Percentiles rank a stretch among this genome's conserved stretches.
These are phyloP conservation scores for Hipposideros armiger DNA, from an alignment of 2,113 vertebrate species.

Conservation along the genomic window DNA sequence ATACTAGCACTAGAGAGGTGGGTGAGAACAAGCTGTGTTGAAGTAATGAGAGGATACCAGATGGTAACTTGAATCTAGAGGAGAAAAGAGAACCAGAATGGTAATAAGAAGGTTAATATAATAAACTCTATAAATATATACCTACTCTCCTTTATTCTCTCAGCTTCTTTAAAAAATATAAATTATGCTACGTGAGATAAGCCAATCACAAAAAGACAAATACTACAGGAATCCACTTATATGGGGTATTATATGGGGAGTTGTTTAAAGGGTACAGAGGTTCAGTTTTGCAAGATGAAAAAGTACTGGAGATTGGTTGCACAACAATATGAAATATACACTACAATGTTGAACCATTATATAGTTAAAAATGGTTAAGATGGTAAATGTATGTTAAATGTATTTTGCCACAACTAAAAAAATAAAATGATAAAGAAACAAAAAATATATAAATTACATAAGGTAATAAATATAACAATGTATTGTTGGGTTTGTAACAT, in stretches of 20 bases:
- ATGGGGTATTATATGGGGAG: neutral
- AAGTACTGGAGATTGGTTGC: neutral
- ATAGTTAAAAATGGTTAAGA: neutral
- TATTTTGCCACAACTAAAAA: slow-evolving; percentile 2
- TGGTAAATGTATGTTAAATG: neutral
- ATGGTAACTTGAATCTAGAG: neutral
- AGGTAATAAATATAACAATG: neutral
- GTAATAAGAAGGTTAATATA: slow-evolving; percentile 12
- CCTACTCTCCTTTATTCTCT: neutral
- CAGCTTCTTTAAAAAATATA: neutral
- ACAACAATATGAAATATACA: neutral
- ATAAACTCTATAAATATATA: slow-evolving; percentile 29
- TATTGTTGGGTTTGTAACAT: neutral
- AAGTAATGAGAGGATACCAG: slow-evolving; percentile 10
- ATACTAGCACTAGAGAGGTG: neutral
- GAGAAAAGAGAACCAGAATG: slow-evolving; percentile 17
- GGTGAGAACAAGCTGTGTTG: neutral
- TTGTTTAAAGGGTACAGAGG: neutral
- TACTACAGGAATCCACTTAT: no score
- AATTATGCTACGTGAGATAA: neutral
- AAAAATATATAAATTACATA: neutral
- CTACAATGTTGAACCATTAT: neutral
- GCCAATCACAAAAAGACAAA: no score
- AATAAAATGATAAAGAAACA: neutral
- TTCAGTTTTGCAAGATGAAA: neutral